Conservation (phyloP, 2,113 vertebrate species). For the Lophura nycthemera region DNA sequence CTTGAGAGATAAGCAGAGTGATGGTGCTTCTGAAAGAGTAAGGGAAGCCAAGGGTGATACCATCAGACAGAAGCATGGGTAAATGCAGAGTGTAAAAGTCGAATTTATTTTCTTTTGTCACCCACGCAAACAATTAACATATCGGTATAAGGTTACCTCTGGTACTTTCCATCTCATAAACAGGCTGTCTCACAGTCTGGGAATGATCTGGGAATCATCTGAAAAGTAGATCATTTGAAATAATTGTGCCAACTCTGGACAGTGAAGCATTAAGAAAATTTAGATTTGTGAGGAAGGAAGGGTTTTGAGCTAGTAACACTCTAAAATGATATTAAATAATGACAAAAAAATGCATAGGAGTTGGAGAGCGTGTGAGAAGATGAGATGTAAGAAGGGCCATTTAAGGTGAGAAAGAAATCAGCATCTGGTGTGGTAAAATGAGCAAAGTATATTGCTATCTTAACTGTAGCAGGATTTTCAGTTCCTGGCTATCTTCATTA, state of each 20-base stretch:
- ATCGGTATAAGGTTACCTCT: slow-evolving; percentile 40
- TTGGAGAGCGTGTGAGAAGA: neutral
- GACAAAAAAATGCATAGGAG: slow-evolving; percentile 24
- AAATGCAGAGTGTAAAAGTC: neutral
- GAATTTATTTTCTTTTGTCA: slow-evolving; percentile 27
- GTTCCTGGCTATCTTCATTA: neutral
- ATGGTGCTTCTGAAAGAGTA: neutral
- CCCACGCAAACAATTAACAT: slow-evolving; percentile 37
- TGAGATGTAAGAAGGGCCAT: slow-evolving; percentile 20
- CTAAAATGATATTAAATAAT: slow-evolving; percentile 48
- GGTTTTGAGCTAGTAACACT: neutral
- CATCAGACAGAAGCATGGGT: neutral
- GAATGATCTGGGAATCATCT: slow-evolving; percentile 72
- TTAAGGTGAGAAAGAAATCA: slow-evolving; percentile 48
- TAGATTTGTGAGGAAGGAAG: slow-evolving; percentile 21
- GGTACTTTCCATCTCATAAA: slow-evolving; percentile 60
- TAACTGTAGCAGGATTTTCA: neutral
- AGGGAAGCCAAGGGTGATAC: neutral
- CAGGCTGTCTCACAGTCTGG: slow-evolving; percentile 72
- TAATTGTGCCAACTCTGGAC: slow-evolving; percentile 51
- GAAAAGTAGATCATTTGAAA: slow-evolving; percentile 64
- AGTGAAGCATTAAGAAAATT: slow-evolving; percentile 47
- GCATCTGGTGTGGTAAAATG: neutral
- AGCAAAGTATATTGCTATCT: neutral
- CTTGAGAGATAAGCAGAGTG: neutral